Evolutionary conservation across 2,113 vertebrate species (phyloP), one percentile per base, ranked within the genome.

Genomic region (Aepyceros melampus): DNA sequence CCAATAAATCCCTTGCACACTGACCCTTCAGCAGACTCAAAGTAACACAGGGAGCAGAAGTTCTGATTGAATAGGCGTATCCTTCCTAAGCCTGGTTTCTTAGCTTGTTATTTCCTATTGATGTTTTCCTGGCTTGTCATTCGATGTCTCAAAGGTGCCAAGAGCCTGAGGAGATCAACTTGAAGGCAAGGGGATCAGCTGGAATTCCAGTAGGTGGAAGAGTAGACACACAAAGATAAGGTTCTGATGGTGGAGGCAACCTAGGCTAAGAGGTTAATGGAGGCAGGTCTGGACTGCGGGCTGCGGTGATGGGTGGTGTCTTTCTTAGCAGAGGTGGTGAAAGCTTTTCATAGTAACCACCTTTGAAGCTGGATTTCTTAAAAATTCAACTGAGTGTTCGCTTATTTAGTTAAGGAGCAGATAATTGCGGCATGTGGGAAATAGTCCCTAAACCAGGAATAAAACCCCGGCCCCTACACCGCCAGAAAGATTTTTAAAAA

Each of bases 301-400:
- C 14, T 31, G 33, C 1, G 3, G 1, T 10, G 27, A 49, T 14
- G 8, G 7, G 10, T 2, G 36, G 1, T 10, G 17, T 43, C 78
- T 31, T 43, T 71, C 56, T 25, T 47, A 33, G n/a, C 13, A 67
- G 56, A 79, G 15, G 7, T 19, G 23, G 31, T 33, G 7, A 56
- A 84, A 29, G 2, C 4, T 1, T 79, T 84, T 47, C 15, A 1
- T 4, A n/a, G 11, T 21, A 43, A 29, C 3, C 17, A 14, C 27
- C 43, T 7, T 49, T 33, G 58, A n/a, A 2, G 0, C 17, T 43
- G 1, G 5, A 27, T 45, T 84, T 55, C 47, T 71, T 6, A 8
- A 31, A 71, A 47, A 87, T 33, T 91, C 47, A 9, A 3, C 1
- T 0, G 17, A 74, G 33, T 53, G 15, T 36, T 76, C 29, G 1